These are phyloP conservation scores for Marasmarcha lunaedactyla DNA, from an alignment of 2,888 invertebrate genomes.

Conservation along the genomic window DNA sequence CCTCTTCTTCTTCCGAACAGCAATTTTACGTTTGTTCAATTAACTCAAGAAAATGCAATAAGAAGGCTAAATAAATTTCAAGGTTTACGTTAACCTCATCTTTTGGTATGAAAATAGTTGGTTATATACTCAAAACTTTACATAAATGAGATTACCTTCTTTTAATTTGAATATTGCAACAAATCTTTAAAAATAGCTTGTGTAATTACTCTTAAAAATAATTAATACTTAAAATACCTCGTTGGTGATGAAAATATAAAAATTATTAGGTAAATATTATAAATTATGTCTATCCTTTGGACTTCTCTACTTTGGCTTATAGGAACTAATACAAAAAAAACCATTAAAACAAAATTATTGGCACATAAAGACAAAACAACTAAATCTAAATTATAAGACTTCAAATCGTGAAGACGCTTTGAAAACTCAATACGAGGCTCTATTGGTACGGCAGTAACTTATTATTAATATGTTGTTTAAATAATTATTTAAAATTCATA, in stretches of 20 bases:
- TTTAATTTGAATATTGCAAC: no score
- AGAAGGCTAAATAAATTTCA: no score
- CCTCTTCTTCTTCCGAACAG: no score
- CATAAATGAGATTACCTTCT: no score
- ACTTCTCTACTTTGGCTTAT: slow-evolving; percentile 28
- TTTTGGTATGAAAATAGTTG: no score
- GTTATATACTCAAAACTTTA: no score
- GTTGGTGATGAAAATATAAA: slow-evolving; percentile 19
- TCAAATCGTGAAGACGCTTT: neutral
- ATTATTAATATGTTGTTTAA: neutral
- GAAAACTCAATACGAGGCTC: neutral
- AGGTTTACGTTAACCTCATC: no score
- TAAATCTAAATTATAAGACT: neutral
- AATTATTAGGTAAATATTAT: slow-evolving; percentile 5
- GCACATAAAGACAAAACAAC: slow-evolving; percentile 1
- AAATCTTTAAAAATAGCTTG: no score
- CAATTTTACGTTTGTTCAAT: no score
- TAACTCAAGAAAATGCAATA: no score
- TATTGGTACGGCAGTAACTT: neutral
- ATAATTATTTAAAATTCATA: no score
- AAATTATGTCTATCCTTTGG: slow-evolving; percentile 14
- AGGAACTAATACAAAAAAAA: slow-evolving; percentile 22
- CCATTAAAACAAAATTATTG: slow-evolving; percentile 5
- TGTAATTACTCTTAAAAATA: neutral
- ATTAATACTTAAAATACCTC: neutral